Percentiles rank a stretch among this genome's conserved stretches.
phyloP scores from a whole-genome alignment of 2,888 invertebrate genomes.

The Neoascia interrupta region DNA sequence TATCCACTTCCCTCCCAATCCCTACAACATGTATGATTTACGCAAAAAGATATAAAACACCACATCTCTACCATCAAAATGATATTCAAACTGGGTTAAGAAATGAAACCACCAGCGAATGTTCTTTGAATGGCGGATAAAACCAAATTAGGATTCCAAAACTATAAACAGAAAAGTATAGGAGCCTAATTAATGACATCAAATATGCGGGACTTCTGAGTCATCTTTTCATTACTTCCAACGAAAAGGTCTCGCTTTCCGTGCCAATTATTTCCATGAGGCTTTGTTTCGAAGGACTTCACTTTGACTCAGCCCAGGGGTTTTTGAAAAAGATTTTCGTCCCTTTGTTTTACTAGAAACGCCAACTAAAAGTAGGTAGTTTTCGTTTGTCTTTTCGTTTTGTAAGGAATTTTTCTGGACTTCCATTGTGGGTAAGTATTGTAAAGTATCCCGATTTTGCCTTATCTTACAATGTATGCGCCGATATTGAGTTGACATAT shows the following conservation, averaged over 20 bases:
- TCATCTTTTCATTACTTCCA: too few species aligned
- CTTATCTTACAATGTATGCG: neutral
- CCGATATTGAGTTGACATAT: constrained; percentile 45
- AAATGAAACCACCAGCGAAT: constrained; percentile 19
- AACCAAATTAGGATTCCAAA: constrained; percentile 10
- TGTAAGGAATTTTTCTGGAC: neutral
- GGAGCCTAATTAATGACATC: constrained; percentile 38
- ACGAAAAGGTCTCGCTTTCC: too few species aligned
- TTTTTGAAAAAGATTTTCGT: constrained; percentile 3
- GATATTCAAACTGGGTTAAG: constrained; percentile 39
- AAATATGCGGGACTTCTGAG: constrained; percentile 3
- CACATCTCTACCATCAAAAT: constrained; percentile 18
- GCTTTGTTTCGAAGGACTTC: too few species aligned
- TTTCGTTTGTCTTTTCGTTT: constrained; percentile 7
- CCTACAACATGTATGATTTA: neutral
- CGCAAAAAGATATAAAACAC: constrained; percentile 2
- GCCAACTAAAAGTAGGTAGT: constrained; percentile 19
- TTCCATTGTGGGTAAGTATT: neutral
- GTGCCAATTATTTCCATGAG: constrained; percentile 25
- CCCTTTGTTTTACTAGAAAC: neutral
- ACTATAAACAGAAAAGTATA: neutral
- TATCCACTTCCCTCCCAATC: constrained; percentile 23
- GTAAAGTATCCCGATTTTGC: constrained; percentile 6
- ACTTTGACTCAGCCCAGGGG: neutral
- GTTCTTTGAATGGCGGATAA: constrained; percentile 19